Percentiles rank a stretch among this genome's conserved stretches.
Evolutionary conservation across 2,888 invertebrate genomes (phyloP).

Genomic region (Odontothrips loti): DNA sequence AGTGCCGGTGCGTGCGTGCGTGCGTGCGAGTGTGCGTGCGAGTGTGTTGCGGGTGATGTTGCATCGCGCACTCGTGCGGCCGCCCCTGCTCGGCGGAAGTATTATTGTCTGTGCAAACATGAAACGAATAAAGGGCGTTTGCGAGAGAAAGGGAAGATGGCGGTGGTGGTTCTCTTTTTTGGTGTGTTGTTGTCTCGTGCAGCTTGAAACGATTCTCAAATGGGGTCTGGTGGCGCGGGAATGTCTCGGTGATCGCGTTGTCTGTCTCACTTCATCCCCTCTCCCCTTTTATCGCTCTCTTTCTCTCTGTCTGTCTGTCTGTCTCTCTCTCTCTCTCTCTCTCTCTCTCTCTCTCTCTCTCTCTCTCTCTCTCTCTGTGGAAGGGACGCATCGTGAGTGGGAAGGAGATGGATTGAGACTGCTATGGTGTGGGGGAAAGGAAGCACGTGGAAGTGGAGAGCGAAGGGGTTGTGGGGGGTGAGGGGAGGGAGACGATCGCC

Average conservation of each 20-base stretch:
- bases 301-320: constrained; percentile 5
- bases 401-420: not conserved
- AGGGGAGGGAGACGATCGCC: constrained; percentile 36
- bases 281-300: not conserved
- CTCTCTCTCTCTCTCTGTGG: not conserved
- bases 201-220: too few species aligned
- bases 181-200: too few species aligned
- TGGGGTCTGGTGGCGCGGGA: too few species aligned
- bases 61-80: too few species aligned
- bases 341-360: not conserved
- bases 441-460: constrained; percentile 36
- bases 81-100: too few species aligned
- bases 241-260: too few species aligned
- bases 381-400: too few species aligned
- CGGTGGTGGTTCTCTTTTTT: too few species aligned
- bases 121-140: too few species aligned
- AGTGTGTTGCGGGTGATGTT: not conserved
- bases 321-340: not conserved
- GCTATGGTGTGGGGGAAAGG: not conserved
- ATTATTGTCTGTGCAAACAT: too few species aligned
- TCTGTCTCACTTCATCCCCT: not conserved
- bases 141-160: too few species aligned
- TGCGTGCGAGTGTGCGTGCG: not conserved
- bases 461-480: constrained; percentile 44
- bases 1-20: not conserved